Conservation (phyloP, 2,888 invertebrate genomes). For the Trissonchulus sp. region DNA sequence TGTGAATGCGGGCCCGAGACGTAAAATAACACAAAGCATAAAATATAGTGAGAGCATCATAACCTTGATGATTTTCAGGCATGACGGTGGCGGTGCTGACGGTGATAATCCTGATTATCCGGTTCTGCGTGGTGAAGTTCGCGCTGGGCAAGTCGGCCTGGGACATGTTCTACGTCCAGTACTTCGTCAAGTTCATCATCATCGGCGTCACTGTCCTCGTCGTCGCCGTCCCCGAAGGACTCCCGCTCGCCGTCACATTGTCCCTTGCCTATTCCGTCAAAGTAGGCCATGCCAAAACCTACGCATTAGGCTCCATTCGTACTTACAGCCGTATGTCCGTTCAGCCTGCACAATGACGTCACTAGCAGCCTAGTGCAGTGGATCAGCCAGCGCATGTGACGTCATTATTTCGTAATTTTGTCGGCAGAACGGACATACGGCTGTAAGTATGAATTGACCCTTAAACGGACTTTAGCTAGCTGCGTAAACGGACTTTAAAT, state of each 20-base stretch:
- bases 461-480: not conserved
- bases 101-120: conserved; percentile 45
- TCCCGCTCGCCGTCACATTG: conserved; percentile 56
- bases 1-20: too few species aligned
- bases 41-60: too few species aligned
- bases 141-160: conserved; percentile 42
- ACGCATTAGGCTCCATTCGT: too few species aligned
- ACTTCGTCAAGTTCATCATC: conserved; percentile 34
- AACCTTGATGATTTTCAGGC: conserved; percentile 41
- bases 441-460: too few species aligned
- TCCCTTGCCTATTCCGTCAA: conserved; percentile 37
- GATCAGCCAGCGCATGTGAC: too few species aligned
- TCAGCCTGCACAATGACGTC: too few species aligned
- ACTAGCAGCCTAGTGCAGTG: too few species aligned
- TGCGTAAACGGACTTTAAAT: too few species aligned
- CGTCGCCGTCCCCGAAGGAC: conserved; percentile 54
- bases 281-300: conserved; percentile 16
- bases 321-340: too few species aligned
- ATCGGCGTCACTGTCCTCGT: conserved; percentile 38
- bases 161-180: conserved; percentile 30
- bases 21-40: too few species aligned
- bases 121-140: conserved; percentile 47
- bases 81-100: conserved; percentile 48
- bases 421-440: too few species aligned
- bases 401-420: too few species aligned